Evolutionary conservation across 2,888 invertebrate species (phyloP), one percentile per base, ranked within the genome.

Genomic region (Listrodromus nycthemerus): DNA sequence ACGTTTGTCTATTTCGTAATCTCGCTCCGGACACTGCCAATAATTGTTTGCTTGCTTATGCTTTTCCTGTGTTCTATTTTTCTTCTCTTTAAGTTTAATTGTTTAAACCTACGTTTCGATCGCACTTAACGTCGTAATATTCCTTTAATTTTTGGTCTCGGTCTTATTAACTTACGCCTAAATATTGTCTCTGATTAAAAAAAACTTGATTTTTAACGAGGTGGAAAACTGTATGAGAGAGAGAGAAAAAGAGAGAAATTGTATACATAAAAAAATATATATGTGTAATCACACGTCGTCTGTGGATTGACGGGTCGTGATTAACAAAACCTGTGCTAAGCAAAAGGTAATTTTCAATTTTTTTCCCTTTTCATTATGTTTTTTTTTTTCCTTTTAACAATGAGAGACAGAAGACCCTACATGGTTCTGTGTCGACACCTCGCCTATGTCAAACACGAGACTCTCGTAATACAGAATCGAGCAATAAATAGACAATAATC

Each of bases 111-210:
- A 88, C 73, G 45, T 80, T 69, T 84, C 81, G 80, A 84, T 84
- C 83, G 79, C 55, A 82, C 83, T 84, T 83, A 79, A 73, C 82
- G 89, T 87, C 87, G 86, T 88, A 89, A 88, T 91, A 91, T 89
- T 86, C 85, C 85, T 88, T 90, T 91, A 91, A 91, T 92, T 93
- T 93, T 93, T 93, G 92, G 92, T 93, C 91, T 92, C 90, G 87
- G 87, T 92, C 77, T 88, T 86, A 89, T 86, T 88, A 91, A 90
- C 92, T 92, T 92, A 93, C 86, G 89, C 89, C 92, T 93, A 93
- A 90, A 92, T 93, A 93, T 93, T 93, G 92, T 93, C 92, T 90
- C 88, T 82, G 66, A 84, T 91, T 91, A 88, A 87, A 80, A 86
- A 81, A 86, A 86, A 75, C 71, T 85, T 78, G 63, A 50, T 65